Conservation (phyloP, 2,797 vertebrate genomes). For the Acanthurus tractus region DNA sequence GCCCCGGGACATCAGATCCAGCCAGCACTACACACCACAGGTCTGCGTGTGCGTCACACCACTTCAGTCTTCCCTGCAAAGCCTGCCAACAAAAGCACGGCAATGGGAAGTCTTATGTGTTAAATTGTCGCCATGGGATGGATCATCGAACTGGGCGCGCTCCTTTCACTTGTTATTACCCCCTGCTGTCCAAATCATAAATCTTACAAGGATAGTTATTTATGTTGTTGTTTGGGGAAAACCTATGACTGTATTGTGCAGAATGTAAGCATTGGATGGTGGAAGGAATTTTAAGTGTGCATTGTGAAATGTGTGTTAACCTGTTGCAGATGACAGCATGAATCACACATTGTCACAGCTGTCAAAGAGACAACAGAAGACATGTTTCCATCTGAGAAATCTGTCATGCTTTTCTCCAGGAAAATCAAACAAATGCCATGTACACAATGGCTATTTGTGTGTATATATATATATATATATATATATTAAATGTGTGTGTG, state of each 20-base stretch:
- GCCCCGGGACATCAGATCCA: conserved; percentile 25
- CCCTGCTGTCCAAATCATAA: conserved; percentile 8
- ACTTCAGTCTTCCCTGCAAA: conserved; percentile 17
- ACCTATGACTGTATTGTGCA: conserved; percentile 1
- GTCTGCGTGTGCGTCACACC: conserved; percentile 52
- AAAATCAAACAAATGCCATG: not conserved
- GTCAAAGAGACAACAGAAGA: conserved; percentile 1
- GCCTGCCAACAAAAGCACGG: conserved; percentile 68
- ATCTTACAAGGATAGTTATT: conserved; percentile 8
- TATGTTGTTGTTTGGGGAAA: conserved; percentile 35
- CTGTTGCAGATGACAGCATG: conserved; percentile 29
- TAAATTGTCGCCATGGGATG: conserved; percentile 36
- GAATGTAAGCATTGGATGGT: conserved; percentile 1
- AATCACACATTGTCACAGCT: conserved; percentile 15
- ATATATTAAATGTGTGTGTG: no score
- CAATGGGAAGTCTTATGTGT: conserved; percentile 43
- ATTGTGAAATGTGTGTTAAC: conserved; percentile 20
- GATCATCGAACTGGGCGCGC: conserved; percentile 41
- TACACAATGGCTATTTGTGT: not conserved
- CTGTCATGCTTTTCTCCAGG: not conserved
- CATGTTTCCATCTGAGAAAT: not conserved
- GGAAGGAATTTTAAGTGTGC: not conserved
- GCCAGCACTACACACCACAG: conserved; percentile 9
- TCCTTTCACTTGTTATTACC: conserved; percentile 18
- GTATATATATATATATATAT: no score